Evolutionary conservation across 2,797 vertebrate genomes (phyloP).

Genomic region (Poeciliopsis infans): DNA sequence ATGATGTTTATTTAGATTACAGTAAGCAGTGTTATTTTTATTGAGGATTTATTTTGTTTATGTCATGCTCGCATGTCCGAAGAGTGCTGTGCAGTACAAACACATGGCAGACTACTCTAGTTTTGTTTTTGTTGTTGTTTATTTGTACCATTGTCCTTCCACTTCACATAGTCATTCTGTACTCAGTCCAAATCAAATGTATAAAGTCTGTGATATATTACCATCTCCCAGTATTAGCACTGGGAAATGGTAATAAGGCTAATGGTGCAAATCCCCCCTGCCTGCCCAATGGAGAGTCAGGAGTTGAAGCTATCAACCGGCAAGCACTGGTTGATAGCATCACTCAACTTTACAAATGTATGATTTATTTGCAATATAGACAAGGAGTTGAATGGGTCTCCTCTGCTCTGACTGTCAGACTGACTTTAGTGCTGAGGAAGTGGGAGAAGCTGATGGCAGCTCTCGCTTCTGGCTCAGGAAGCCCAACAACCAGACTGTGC

Average conservation of each 20-base stretch:
- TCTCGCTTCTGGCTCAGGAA: too few relatives aligned
- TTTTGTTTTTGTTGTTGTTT: not conserved
- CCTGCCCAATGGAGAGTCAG: too few relatives aligned
- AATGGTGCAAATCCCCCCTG: not conserved
- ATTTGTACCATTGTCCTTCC: not conserved
- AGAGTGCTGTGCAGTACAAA: conserved; percentile 18
- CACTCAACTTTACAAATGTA: too few relatives aligned
- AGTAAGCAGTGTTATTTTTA: conserved; percentile 41
- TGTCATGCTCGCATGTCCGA: conserved; percentile 34
- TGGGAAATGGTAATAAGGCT: not conserved
- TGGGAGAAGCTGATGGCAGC: too few relatives aligned
- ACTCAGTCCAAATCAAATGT: not conserved
- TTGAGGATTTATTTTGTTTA: conserved; percentile 33
- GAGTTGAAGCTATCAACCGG: too few relatives aligned
- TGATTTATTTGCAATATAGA: too few relatives aligned
- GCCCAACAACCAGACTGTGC: too few relatives aligned
- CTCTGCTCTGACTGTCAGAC: too few relatives aligned
- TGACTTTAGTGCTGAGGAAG: too few relatives aligned
- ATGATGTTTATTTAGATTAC: conserved; percentile 47
- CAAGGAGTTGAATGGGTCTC: too few relatives aligned
- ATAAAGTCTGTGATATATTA: not conserved
- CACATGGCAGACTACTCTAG: not conserved
- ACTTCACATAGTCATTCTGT: not conserved
- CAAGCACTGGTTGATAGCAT: too few relatives aligned
- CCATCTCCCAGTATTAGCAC: not conserved